Evolutionary conservation across 1,140 invertebrate genomes (phyloP).

Genomic region (Pseudoatta argentina): DNA sequence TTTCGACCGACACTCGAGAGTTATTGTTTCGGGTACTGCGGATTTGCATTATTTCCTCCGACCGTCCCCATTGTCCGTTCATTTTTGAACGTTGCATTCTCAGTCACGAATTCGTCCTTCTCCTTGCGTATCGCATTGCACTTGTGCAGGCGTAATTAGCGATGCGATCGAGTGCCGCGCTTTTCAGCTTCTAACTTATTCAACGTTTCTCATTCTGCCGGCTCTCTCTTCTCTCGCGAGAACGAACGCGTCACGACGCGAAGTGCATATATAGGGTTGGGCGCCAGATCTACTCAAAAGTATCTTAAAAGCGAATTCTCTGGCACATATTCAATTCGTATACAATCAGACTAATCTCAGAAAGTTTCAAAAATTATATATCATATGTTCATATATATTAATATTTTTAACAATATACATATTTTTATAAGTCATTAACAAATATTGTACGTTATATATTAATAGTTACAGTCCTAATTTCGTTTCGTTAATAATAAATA

Average conservation of each 20-base stretch:
- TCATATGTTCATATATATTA: too few relatives aligned
- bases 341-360: not conserved
- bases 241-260: slow-evolving; percentile 38
- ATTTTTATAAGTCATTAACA: slow-evolving; percentile 3
- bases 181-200: slow-evolving; percentile 70
- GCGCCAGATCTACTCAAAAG: slow-evolving; percentile 22
- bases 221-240: slow-evolving; percentile 49
- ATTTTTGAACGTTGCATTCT: slow-evolving; percentile 74
- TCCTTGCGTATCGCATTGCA: slow-evolving; percentile 65
- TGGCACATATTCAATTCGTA: slow-evolving; percentile 14
- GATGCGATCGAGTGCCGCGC: slow-evolving; percentile 68
- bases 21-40: slow-evolving; percentile 75
- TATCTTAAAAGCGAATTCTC: slow-evolving; percentile 45
- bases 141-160: slow-evolving; percentile 72
- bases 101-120: slow-evolving; percentile 71
- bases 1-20: slow-evolving; percentile 74
- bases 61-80: slow-evolving; percentile 73
- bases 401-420: not conserved
- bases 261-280: slow-evolving; percentile 10
- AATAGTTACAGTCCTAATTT: not conserved
- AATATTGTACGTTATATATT: not conserved
- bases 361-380: not conserved
- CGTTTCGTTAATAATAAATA: not conserved
- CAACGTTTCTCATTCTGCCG: slow-evolving; percentile 67
- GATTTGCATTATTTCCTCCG: slow-evolving; percentile 76